phyloP scores from a whole-genome alignment of 1,140 invertebrate genomes.

The Thaumetopoea pityocampa region DNA sequence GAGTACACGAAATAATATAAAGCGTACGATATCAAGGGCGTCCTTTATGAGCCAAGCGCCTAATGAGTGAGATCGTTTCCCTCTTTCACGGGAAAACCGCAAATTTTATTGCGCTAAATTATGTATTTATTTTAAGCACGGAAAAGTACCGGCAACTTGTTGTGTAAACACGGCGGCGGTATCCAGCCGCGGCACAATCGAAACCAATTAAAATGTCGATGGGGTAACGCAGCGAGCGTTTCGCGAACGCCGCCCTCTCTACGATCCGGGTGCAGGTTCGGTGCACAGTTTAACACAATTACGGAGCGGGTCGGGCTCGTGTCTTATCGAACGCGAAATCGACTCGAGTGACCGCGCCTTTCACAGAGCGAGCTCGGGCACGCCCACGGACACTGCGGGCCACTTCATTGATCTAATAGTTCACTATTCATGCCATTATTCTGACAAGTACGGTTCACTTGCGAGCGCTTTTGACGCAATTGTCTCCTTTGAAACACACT shows the following conservation, averaged over 20 bases:
- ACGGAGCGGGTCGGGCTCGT: slow-evolving; percentile 23
- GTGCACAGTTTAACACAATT: slow-evolving; percentile 33
- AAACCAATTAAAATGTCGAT: slow-evolving; percentile 41
- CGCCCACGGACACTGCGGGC: slow-evolving; percentile 34
- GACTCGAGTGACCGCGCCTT: slow-evolving; percentile 44
- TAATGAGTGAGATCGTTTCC: slow-evolving; percentile 24
- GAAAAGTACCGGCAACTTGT: slow-evolving; percentile 25
- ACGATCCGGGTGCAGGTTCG: slow-evolving; percentile 27
- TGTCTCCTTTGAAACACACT: slow-evolving; percentile 17
- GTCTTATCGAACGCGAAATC: slow-evolving; percentile 49
- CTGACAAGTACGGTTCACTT: slow-evolving; percentile 10
- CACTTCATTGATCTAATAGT: slow-evolving; percentile 33
- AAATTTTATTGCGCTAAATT: neutral
- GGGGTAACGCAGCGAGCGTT: slow-evolving; percentile 3
- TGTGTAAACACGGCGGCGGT: slow-evolving; percentile 27
- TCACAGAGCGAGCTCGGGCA: slow-evolving; percentile 39
- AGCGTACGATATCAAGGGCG: slow-evolving; percentile 35
- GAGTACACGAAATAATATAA: slow-evolving; percentile 15
- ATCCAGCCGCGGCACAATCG: slow-evolving; percentile 8
- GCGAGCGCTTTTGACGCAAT: slow-evolving; percentile 23
- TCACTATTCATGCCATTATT: slow-evolving; percentile 22
- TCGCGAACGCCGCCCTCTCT: slow-evolving; percentile 7
- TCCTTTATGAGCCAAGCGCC: slow-evolving; percentile 30
- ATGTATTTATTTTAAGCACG: neutral
- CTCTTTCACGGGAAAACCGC: slow-evolving; percentile 4